Percentiles rank a stretch among this genome's conserved stretches.
These are phyloP conservation scores for Maccullochella peelii DNA, from an alignment of 2,113 vertebrate species.

Conservation along the genomic window DNA sequence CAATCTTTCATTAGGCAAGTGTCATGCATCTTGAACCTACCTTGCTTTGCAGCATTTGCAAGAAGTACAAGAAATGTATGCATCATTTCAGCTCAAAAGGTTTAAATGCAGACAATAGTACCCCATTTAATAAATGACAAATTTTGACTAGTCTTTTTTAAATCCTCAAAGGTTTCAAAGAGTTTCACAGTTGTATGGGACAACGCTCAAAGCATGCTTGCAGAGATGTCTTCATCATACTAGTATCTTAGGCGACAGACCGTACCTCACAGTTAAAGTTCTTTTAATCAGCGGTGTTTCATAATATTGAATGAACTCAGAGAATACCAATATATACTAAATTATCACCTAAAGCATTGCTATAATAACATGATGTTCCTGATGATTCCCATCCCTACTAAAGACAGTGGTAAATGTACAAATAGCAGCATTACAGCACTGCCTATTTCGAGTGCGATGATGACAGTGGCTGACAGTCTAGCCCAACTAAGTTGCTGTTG, in stretches of 20 bases:
- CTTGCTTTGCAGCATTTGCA: background rate
- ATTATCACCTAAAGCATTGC: background rate
- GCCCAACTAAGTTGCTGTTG: slow-evolving; percentile 36
- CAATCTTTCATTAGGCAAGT: no score
- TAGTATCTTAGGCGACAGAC: background rate
- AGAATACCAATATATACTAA: background rate
- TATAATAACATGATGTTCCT: background rate
- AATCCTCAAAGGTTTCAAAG: slow-evolving; percentile 28
- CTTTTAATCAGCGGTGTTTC: background rate
- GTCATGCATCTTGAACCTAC: background rate
- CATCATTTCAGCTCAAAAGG: background rate
- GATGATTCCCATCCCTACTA: background rate
- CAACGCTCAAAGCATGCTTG: slow-evolving; percentile 1
- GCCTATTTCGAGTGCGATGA: slow-evolving; percentile 48
- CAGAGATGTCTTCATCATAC: background rate
- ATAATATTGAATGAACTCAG: background rate
- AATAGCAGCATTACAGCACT: slow-evolving; percentile 41
- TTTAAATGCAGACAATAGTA: slow-evolving; percentile 7
- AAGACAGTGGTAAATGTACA: slow-evolving; percentile 19
- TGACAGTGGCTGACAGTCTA: slow-evolving; percentile 38
- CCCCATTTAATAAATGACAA: slow-evolving; percentile 12
- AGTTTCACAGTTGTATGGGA: no score
- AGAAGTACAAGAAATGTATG: background rate
- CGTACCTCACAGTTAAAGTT: background rate
- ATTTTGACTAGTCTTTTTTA: slow-evolving; percentile 17